These are phyloP conservation scores for Pseudocheirus occidentalis DNA, from an alignment of 2,797 vertebrate species.

Conservation along the genomic window DNA sequence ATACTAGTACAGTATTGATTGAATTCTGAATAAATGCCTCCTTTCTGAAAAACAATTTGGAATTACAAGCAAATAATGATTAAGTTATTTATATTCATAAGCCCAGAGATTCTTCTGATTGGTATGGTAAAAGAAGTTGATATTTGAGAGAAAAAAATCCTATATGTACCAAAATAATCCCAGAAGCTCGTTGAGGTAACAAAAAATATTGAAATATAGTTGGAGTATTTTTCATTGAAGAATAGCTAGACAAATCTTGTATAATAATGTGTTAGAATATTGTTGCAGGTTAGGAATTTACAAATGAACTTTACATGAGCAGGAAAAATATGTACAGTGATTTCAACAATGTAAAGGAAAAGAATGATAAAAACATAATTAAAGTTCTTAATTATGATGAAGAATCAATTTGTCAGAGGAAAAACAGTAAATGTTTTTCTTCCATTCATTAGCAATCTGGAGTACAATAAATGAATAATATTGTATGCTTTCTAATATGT, in stretches of 20 bases:
- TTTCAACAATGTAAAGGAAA: not conserved
- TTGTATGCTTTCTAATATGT: not conserved
- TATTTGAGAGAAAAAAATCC: not conserved
- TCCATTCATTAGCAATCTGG: not conserved
- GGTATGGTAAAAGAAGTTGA: not conserved
- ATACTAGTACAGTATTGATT: no score
- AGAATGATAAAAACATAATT: not conserved
- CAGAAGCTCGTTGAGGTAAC: not conserved
- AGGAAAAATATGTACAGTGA: not conserved
- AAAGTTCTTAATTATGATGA: not conserved
- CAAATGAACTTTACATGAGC: not conserved
- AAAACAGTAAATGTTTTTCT: not conserved
- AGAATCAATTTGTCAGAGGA: not conserved
- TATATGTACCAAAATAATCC: not conserved
- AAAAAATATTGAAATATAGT: not conserved
- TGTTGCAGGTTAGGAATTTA: not conserved
- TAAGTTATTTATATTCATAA: no score
- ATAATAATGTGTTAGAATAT: not conserved
- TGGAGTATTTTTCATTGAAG: not conserved
- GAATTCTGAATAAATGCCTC: no score
- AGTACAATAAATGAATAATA: not conserved
- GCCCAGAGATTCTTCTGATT: no score
- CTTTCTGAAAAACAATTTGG: no score
- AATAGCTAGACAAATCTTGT: not conserved
- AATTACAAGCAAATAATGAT: no score